Evolutionary conservation across 2,113 vertebrate species (phyloP), one percentile per base, ranked within the genome.

Genomic region (Zootoca vivipara): DNA sequence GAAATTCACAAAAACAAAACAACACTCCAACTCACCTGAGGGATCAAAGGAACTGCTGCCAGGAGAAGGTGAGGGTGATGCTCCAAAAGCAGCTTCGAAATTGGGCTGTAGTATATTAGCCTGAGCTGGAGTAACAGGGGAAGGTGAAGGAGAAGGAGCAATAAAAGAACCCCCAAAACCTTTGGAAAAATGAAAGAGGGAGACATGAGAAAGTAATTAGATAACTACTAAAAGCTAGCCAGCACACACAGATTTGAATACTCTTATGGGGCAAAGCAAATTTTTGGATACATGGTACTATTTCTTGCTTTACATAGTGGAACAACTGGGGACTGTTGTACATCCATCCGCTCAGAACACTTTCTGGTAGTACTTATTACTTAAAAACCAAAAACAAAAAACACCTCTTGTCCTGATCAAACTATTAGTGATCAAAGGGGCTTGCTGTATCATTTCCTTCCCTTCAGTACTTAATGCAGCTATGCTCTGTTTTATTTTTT

Each of bases 11-110:
- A 52, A 38, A 79, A 65, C 46, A 38, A 38, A 38, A 38, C 38
- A 52, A 52, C 10, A 64, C 16, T 7, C 74, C 73, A 58, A 64
- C 97, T 97, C 94, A 99, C 99, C 98, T 97, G 99, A 98, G 26
- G 98, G 94, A 95, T 99, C 98, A 91, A 99, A 97, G 0, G 97
- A 98, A 94, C 97, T 96, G 94, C 97, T 96, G 92, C 94, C 90
- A 35, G 98, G 96, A 89, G 98, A 97, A 62, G 95, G 95, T 40
- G 94, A 85, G 88, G 85, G 97, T 80, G 92, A 85, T 96, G 97
- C 94, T 77, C 96, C 96, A 92, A 97, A 97, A 78, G 98, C 97
- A 89, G 96, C 93, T 92, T 98, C 97, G 33, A 98, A 98, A 91
- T 97, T 97, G 87, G 97, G 97, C 86, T 98, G 97, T 46, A 98